Base-by-base conservation (phyloP, 2,113 vertebrate species). In the Puntigrus tetrazona region DNA sequence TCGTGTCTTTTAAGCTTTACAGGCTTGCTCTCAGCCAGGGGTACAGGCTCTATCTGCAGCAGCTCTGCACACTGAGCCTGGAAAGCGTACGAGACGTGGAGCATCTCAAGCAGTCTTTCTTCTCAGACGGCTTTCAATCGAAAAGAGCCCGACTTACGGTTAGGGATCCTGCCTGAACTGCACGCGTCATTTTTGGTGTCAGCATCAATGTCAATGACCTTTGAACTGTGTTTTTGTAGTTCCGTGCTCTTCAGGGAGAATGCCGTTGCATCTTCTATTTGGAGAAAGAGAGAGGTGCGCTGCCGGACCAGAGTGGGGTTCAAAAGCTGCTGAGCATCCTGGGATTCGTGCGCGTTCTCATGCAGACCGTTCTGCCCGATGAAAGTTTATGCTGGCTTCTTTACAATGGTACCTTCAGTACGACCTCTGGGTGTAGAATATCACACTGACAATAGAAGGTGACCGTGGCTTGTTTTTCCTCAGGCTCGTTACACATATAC, bases 401-500 rank as follows among this genome's bases (percentile, higher is more conserved):
- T 77, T 96, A 94, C 89, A 97, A 96, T 6, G 95, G 96, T 97
- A 94, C 1, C 8, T 38, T 34, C 36, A 31, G 16, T 22, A 25
- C 50, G 4, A 16, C 2, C 7, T n/a, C 34, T 69, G 52, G 5
- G 5, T 67, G 16, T 34, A 22, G 3, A 52, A 41, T n/a, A 52
- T 36, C 4, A 10, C 10, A 80, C 3, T 47, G 34, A 57, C 61
- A 36, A 11, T 65, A 7, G n/a, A 27, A 43, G 18, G 29, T 65
- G 7, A 4, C 9, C 50, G 27, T 72, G 29, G 38, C 13, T 52
- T 47, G 5, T 86, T 41, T 72, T 57, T 89, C 74, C 90, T 89
- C 84, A 99, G 98, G 96, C 88, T 96, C 96, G 50, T 85, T 96
- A 89, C 91, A 94, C 83, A 97, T 98, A 85, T 99, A 98, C 73